Base-by-base conservation (phyloP, 1,140 invertebrate genomes). In the Wasmannia auropunctata region DNA sequence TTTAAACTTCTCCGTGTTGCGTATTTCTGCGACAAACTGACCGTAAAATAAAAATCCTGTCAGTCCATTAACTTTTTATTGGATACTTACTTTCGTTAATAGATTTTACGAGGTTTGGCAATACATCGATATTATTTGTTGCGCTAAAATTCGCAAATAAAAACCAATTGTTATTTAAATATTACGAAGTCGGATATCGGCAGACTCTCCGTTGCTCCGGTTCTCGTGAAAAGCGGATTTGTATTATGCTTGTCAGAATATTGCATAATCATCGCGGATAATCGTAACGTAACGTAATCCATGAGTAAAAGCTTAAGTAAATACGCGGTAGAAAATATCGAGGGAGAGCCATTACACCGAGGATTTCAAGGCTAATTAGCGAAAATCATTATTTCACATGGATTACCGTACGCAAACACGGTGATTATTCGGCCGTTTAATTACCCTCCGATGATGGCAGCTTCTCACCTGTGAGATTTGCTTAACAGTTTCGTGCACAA, bases 281-380 rank as follows among this genome's bases (percentile, higher is more conserved):
- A 58, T 81, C 25, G 25, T 86, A 86, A 88, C 22, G 25, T 85
- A 86, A 88, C 16, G 31, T 79, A 86, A 87, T 88, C 34, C 72
- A 28, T 6, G 8, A 16, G 22, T 56, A 72, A 51, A 54, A 77
- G 80, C 80, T 79, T 65, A 54, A 60, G 28, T 51, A 81, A 72
- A 54, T 54, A 46, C 11, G 43, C 11, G 11, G 34, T 60, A 63
- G 81, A 79, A 85, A 85, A 65, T 77, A 69, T 76, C 54, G 54
- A 40, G 72, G n/a, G n/a, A 31, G 14, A 28, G 54, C 51, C n/a
- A 49, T 58, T 43, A 46, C 70, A 43, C 25, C 7, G 3, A 46
- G 74, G 76, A 86, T 89, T 90, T 87, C 67, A 89, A 79, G 62
- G 88, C 88, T 90, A 87, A 90, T 90, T 90, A 90, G 58, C 87